Evolutionary conservation across 2,888 invertebrate genomes (phyloP), one percentile per base, ranked within the genome.

Genomic region (Cheilosia pagana): DNA sequence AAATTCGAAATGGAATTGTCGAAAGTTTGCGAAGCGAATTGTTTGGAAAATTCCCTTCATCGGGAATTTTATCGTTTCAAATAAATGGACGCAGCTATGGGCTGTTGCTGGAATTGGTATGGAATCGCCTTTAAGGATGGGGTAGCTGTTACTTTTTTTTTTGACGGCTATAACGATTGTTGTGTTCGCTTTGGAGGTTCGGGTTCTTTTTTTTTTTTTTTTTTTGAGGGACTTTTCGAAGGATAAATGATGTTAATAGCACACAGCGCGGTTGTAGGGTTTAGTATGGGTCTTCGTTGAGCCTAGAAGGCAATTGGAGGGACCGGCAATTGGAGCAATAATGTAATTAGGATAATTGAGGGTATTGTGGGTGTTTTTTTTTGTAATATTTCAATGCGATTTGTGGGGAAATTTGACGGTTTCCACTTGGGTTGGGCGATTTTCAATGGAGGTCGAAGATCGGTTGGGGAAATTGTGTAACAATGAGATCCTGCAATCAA

Each of bases 1-100:
- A 65, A 65, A 65, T 74, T 74, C n/a, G 74, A 74, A 74, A 74
- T 74, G 63, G n/a, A 74, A 65, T 74, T 74, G 74, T 74, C 74
- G 55, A 71, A 65, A 63, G 23, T 65, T 65, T 67, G 52, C 16
- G 3, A 48, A 59, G 52, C 23, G 52, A 72, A 72, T 53, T 41
- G 21, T 43, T 62, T 53, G 72, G 72, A 72, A 74, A 63, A 63
- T 45, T 39, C 23, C 16, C 63, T 57, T 12, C 45, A 14, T 23
- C 55, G 53, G 60, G 48, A 65, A 74, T 63, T 55, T 74, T 35
- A 74, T 74, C 16, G 55, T 19, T 65, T 57, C 63, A 45, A 28
- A 63, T 74, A 35, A 65, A 74, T 65, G 53, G 45, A 65, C 25
- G 16, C 48, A 63, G 55, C n/a, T 31, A 16, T 25, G 48, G 39